Evolutionary conservation across 2,113 vertebrate genomes (phyloP), one percentile per base, ranked within the genome.

Genomic region (Blennius ocellaris): DNA sequence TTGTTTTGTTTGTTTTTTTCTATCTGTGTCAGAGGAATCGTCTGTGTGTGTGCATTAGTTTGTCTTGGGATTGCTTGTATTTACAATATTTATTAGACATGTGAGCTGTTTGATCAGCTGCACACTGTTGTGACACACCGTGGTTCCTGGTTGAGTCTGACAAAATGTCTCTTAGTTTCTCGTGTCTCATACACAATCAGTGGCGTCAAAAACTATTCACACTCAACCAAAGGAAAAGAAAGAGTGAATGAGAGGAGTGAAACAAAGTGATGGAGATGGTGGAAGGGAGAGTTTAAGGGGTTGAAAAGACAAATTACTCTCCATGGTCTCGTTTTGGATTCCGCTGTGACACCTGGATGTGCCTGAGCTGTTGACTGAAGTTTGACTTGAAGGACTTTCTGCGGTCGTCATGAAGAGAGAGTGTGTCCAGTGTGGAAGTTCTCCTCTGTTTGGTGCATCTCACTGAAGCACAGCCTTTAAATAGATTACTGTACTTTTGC

Each of bases 341-440:
- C 64, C 73, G 78, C 84, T 85, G 81, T 78, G 78, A 78, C 78
- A 73, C 64, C 62, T 10, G 6, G 70, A 82, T 82, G 56, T 80
- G 73, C 64, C 67, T 54, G 59, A 74, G 76, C 75, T 86, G 79
- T 78, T 85, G 78, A 80, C 71, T 71, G 82, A 77, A 69, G 37
- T 68, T 63, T 74, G 58, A 60, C 54, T 71, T 58, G 74, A 84
- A 86, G 84, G 82, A 87, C 71, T 81, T 49, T 66, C 12, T 21
- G 71, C n/a, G n/a, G n/a, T n/a, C n/a, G 44, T 75, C 69, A 65
- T 84, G 76, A 87, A 87, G 84, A 78, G 55, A 64, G 79, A 81
- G 68, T 87, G 80, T 91, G 10, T 85, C n/a, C n/a, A n/a, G 45
- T 78, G 41, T 72, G 61, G 68, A 48, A 43, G 70, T 44, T 73